These are phyloP conservation scores for Conchocele bisecta DNA, from an alignment of 2,888 invertebrate species.

Conservation along the genomic window DNA sequence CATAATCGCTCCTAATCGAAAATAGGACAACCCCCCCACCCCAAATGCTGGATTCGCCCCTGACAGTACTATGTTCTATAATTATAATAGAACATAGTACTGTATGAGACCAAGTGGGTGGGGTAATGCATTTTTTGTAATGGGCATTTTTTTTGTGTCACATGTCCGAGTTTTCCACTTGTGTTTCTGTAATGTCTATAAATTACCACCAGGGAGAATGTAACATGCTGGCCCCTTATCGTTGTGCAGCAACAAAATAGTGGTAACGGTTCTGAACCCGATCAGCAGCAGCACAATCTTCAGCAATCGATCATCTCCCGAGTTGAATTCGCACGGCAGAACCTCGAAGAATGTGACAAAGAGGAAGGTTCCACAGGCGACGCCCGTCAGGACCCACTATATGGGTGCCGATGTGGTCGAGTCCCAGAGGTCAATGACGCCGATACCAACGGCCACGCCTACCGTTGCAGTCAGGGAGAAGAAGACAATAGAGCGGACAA, in stretches of 20 bases:
- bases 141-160: no score
- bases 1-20: no score
- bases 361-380: constrained; percentile 95
- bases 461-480: constrained; percentile 88
- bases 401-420: constrained; percentile 71
- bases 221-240: constrained; percentile 47
- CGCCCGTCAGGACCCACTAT: constrained; percentile 87
- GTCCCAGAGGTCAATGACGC: constrained; percentile 81
- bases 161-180: no score
- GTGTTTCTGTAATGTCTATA: no score
- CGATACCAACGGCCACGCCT: constrained; percentile 87
- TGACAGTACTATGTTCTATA: no score
- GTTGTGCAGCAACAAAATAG: constrained; percentile 73
- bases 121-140: no score
- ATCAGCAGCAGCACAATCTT: constrained; percentile 77
- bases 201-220: no score
- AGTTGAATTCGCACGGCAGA: constrained; percentile 87
- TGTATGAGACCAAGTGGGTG: no score
- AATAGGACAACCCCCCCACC: no score
- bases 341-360: constrained; percentile 99
- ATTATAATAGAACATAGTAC: no score
- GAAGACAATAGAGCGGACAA: constrained; percentile 80
- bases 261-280: constrained; percentile 75
- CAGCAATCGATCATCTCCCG: constrained; percentile 77
- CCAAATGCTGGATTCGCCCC: no score